Evolutionary conservation across 2,113 vertebrate species (phyloP).

Genomic region (Poeciliopsis prolifica): DNA sequence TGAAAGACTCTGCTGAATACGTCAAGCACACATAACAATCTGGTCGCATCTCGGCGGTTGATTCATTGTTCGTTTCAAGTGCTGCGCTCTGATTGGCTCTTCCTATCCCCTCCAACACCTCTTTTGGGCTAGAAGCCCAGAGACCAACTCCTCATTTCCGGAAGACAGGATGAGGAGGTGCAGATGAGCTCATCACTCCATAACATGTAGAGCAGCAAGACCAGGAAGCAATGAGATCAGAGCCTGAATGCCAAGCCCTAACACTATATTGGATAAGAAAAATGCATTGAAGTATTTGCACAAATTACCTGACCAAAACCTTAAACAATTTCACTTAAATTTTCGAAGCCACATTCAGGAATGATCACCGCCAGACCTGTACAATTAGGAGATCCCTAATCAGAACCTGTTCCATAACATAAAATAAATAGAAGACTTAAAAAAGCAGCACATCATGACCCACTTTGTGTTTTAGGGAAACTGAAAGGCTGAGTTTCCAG

Average conservation of each 20-base stretch:
- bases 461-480: no score
- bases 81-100: background rate
- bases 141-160: background rate
- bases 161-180: background rate
- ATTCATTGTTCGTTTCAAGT: background rate
- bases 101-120: background rate
- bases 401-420: background rate
- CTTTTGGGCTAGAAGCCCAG: background rate
- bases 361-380: background rate
- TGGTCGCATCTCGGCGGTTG: no score
- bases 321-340: background rate
- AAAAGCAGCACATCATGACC: no score
- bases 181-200: background rate
- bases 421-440: background rate
- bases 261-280: background rate
- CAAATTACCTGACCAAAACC: background rate
- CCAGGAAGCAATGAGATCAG: background rate
- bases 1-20: background rate
- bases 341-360: background rate
- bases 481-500: no score
- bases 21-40: background rate
- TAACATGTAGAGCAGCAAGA: background rate
- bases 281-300: background rate
- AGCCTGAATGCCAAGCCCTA: background rate
- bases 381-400: background rate